A percentile compares a stretch with the other conserved stretches of the same genome.
Conservation (phyloP, 2,888 invertebrate genomes). For the Petrophora chlorosata region DNA sequence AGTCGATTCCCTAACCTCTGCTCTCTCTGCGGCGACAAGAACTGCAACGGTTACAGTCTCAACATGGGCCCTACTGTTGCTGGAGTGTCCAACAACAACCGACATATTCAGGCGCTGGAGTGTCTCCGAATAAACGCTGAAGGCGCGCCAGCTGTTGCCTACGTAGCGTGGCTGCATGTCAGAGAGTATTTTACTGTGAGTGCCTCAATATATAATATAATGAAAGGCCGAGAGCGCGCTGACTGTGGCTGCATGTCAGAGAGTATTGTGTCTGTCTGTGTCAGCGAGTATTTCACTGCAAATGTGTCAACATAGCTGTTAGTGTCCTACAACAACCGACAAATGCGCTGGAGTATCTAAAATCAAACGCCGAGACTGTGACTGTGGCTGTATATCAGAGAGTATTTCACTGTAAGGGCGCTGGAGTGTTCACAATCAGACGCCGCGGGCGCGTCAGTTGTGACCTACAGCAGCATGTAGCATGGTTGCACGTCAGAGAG, state of each 20-base stretch:
- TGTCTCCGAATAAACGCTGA: constrained; percentile 82
- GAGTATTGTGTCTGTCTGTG: constrained; percentile 84
- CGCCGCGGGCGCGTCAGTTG: constrained; percentile 67
- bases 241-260: too few species aligned
- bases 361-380: constrained; percentile 74
- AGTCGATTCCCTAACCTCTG: constrained; percentile 81
- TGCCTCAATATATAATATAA: too few species aligned
- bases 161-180: constrained; percentile 81
- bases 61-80: constrained; percentile 54
- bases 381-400: constrained; percentile 75
- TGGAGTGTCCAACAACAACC: constrained; percentile 65
- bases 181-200: constrained; percentile 66
- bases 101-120: constrained; percentile 85
- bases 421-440: constrained; percentile 82
- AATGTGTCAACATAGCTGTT: constrained; percentile 56
- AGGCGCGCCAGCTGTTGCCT: constrained; percentile 77
- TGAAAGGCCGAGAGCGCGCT: too few species aligned
- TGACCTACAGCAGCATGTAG: constrained; percentile 86
- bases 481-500: constrained; percentile 77
- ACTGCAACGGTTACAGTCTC: constrained; percentile 56
- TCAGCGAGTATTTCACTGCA: constrained; percentile 54
- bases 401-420: constrained; percentile 55
- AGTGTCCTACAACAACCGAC: too few species aligned
- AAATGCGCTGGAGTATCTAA: too few species aligned
- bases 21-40: constrained; percentile 75